Evolutionary conservation across 2,113 vertebrate species (phyloP).

Genomic region (Cryptotis parvus): DNA sequence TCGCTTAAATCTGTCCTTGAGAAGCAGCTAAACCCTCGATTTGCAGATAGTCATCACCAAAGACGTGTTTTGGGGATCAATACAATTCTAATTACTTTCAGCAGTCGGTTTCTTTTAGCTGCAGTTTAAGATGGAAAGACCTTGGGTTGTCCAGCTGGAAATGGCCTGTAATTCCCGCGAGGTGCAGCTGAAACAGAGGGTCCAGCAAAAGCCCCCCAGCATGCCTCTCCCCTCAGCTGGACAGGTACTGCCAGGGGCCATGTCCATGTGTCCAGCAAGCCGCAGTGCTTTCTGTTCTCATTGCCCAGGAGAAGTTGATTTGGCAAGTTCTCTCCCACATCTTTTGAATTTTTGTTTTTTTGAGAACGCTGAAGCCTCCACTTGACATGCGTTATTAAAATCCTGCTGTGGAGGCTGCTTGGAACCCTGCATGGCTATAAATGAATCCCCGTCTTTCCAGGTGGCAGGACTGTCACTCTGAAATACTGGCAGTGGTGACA

Average conservation of each 20-base stretch:
- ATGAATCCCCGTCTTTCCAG: neutral
- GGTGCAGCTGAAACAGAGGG: neutral
- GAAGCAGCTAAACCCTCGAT: neutral
- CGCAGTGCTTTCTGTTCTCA: neutral
- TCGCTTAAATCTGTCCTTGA: neutral
- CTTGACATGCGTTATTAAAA: neutral
- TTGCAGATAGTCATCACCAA: neutral
- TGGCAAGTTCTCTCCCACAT: neutral
- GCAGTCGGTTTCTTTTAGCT: neutral
- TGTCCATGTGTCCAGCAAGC: no score
- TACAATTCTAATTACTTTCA: slow-evolving; percentile 36
- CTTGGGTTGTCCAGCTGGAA: neutral
- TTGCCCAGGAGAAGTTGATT: neutral
- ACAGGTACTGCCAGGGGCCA: no score
- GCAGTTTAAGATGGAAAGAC: neutral
- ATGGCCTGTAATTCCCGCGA: neutral
- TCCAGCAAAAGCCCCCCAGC: rapidly evolving
- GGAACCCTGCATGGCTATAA: neutral
- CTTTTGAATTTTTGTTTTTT: neutral
- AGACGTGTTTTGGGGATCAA: slow-evolving; percentile 10
- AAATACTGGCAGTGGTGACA: neutral
- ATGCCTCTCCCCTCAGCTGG: neutral
- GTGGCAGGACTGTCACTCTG: neutral
- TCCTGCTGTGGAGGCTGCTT: neutral
- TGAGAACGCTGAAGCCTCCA: neutral